phyloP scores from a whole-genome alignment of 2,888 invertebrate species.

The Polia nebulosa region DNA sequence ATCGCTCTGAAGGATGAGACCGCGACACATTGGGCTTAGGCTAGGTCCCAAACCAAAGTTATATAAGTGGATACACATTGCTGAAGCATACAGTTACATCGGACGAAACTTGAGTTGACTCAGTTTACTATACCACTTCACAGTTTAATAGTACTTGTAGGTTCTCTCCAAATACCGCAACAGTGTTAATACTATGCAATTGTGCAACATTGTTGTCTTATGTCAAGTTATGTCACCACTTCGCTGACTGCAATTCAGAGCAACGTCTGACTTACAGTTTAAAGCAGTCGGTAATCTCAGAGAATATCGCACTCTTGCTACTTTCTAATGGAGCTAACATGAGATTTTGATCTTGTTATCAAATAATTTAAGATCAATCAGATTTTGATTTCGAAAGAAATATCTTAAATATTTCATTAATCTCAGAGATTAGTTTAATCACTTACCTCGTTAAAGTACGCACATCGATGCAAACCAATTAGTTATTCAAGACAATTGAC shows the following conservation, averaged over 20 bases:
- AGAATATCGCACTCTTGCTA: background rate
- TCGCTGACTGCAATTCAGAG: conserved; percentile 1
- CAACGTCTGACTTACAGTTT: conserved; percentile 10
- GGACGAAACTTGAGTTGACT: conserved; percentile 19
- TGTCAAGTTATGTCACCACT: conserved; percentile 32
- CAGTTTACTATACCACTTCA: conserved; percentile 39
- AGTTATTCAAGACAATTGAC: conserved; percentile 88
- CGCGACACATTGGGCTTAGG: conserved; percentile 4
- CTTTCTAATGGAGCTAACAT: background rate
- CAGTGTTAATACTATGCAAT: conserved; percentile 47
- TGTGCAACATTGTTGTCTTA: conserved; percentile 46
- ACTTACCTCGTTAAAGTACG: conserved; percentile 41
- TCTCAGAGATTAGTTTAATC: conserved; percentile 37
- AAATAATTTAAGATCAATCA: conserved; percentile 10
- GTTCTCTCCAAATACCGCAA: conserved; percentile 25
- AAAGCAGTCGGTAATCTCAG: background rate
- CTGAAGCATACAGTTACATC: background rate
- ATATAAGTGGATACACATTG: background rate
- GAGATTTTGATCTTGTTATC: background rate
- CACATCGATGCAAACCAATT: conserved; percentile 78
- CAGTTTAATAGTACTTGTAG: conserved; percentile 46
- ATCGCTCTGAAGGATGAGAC: background rate
- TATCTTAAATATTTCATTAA: conserved; percentile 13
- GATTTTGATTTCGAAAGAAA: conserved; percentile 2
- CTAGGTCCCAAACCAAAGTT: background rate